Conservation (phyloP, 1,140 invertebrate genomes). For the Cherax quadricarinatus region DNA sequence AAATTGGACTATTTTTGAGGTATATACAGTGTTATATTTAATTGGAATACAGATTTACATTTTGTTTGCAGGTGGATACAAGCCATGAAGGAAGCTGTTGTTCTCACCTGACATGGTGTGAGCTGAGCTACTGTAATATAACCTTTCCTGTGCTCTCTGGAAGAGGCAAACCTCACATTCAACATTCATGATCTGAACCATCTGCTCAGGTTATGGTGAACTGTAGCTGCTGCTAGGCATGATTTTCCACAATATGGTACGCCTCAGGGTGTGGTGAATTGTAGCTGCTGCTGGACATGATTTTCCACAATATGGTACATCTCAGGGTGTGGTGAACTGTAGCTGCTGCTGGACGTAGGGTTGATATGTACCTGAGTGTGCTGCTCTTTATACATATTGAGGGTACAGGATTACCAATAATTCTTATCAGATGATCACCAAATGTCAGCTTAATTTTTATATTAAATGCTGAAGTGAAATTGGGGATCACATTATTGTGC, state of each 20-base stretch:
- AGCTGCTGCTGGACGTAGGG: background rate
- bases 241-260: no score
- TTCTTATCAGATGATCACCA: background rate
- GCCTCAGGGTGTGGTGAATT: no score
- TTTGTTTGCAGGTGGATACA: constrained; percentile 50
- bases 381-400: background rate
- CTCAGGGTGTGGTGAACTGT: no score
- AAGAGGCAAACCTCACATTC: background rate
- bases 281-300: no score
- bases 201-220: background rate
- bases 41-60: no score
- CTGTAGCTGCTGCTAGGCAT: no score
- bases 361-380: background rate
- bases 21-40: no score
- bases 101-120: constrained; percentile 29
- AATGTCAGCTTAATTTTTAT: background rate
- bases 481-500: background rate
- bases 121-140: background rate
- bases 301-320: no score
- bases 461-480: background rate
- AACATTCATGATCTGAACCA: background rate
- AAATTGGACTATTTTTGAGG: no score
- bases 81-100: constrained; percentile 61
- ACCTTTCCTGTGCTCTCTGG: background rate
- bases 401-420: background rate